Evolutionary conservation across 37 sponge, comb jelly and placozoan genomes (phyloP).

Genomic region (Aphrocallistes beatrix): DNA sequence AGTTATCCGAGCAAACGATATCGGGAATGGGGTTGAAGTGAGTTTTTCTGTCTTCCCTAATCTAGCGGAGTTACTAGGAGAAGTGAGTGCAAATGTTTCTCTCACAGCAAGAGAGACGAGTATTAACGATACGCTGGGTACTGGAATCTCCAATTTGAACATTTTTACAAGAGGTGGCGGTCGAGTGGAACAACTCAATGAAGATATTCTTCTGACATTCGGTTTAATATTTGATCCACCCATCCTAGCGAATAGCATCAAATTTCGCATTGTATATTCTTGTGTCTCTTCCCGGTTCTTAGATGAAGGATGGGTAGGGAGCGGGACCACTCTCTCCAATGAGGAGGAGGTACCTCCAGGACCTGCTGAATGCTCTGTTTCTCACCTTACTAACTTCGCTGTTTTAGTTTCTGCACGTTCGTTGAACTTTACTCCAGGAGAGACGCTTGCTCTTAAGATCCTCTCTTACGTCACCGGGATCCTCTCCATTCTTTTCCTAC

Average conservation of each 20-base stretch:
- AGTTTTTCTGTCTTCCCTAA: constrained; percentile 5
- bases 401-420: neutral
- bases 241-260: neutral
- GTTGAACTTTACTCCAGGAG: neutral
- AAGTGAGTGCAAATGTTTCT: neutral
- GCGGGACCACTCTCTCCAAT: constrained; percentile 1
- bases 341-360: neutral
- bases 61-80: neutral
- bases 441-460: neutral
- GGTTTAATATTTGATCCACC: neutral
- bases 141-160: neutral
- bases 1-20: neutral
- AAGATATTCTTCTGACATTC: neutral
- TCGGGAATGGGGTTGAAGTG: neutral
- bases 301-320: neutral
- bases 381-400: constrained; percentile 13
- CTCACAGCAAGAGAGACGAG: neutral
- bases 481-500: neutral
- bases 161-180: neutral
- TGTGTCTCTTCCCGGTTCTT: neutral
- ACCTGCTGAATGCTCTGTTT: neutral
- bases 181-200: neutral
- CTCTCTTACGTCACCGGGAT: neutral
- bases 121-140: neutral
- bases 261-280: neutral